Conservation (phyloP, 2,888 invertebrate genomes). For the Cynaeus angustus region DNA sequence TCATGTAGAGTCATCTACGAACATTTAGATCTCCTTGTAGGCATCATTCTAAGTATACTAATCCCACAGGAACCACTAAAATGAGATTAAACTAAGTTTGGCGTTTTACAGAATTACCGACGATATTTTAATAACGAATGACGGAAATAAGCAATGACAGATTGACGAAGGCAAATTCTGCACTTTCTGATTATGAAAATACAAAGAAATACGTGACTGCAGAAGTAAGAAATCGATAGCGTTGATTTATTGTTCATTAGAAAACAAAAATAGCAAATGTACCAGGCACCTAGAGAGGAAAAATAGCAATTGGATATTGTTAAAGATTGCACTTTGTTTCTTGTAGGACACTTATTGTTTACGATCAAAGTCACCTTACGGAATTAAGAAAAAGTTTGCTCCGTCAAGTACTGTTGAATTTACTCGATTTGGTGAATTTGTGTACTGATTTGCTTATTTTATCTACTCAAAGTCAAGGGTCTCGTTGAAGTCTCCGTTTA, state of each 20-base stretch:
- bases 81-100: constrained; percentile 44
- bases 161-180: constrained; percentile 40
- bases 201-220: constrained; percentile 9
- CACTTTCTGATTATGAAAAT: constrained; percentile 39
- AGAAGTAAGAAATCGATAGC: constrained; percentile 20
- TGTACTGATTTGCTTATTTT: no score
- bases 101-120: constrained; percentile 38
- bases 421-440: no score
- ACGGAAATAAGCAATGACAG: constrained; percentile 44
- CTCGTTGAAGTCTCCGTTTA: no score
- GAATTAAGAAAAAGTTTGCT: no score
- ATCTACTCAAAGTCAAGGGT: no score
- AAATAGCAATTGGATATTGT: background rate
- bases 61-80: constrained; percentile 37
- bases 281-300: background rate
- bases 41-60: constrained; percentile 39
- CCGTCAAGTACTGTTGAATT: no score
- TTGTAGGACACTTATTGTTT: background rate
- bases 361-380: no score
- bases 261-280: background rate
- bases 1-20: constrained; percentile 47
- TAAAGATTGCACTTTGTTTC: background rate
- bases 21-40: constrained; percentile 35
- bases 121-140: constrained; percentile 43
- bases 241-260: constrained; percentile 25